These are phyloP conservation scores for Apotomis capreana DNA, from an alignment of 2,888 invertebrate species.

Conservation along the genomic window DNA sequence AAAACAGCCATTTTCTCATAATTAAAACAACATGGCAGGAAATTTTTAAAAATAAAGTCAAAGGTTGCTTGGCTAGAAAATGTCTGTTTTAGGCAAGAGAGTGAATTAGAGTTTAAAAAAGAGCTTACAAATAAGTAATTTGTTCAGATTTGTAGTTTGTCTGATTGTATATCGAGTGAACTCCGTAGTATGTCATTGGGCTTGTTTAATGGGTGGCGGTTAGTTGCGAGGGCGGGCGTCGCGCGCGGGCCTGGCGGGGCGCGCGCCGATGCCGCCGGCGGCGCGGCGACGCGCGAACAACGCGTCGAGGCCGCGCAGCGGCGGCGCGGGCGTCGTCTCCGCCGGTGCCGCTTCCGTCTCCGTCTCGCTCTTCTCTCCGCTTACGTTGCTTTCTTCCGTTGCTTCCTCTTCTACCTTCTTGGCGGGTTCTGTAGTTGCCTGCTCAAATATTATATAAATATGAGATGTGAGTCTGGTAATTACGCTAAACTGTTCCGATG, in stretches of 20 bases:
- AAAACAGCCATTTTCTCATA: too few relatives aligned
- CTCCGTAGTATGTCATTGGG: constrained; percentile 18
- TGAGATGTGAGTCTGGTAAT: background rate
- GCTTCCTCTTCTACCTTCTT: constrained; percentile 71
- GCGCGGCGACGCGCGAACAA: constrained; percentile 88
- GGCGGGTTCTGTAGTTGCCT: constrained; percentile 73
- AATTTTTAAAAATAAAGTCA: too few relatives aligned
- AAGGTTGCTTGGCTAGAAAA: too few relatives aligned
- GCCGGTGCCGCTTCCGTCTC: constrained; percentile 60
- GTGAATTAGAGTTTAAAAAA: too few relatives aligned
- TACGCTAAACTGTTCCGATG: too few relatives aligned
- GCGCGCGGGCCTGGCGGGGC: constrained; percentile 67
- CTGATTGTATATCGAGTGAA: constrained; percentile 15
- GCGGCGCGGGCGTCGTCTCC: constrained; percentile 81
- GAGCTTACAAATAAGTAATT: too few relatives aligned
- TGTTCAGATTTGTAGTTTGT: background rate
- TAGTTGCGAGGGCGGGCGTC: constrained; percentile 46
- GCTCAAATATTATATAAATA: constrained; percentile 16
- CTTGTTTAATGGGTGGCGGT: constrained; percentile 47
- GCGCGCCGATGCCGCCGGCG: constrained; percentile 70
- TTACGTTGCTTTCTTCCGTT: constrained; percentile 70
- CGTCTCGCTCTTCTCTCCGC: constrained; percentile 69
- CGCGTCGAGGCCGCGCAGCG: constrained; percentile 86
- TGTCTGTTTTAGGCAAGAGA: too few relatives aligned
- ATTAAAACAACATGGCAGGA: too few relatives aligned